Percentiles rank a stretch among this genome's conserved stretches.
These are phyloP conservation scores for Echeneis naucrates DNA, from an alignment of 2,797 vertebrate genomes.

Conservation along the genomic window DNA sequence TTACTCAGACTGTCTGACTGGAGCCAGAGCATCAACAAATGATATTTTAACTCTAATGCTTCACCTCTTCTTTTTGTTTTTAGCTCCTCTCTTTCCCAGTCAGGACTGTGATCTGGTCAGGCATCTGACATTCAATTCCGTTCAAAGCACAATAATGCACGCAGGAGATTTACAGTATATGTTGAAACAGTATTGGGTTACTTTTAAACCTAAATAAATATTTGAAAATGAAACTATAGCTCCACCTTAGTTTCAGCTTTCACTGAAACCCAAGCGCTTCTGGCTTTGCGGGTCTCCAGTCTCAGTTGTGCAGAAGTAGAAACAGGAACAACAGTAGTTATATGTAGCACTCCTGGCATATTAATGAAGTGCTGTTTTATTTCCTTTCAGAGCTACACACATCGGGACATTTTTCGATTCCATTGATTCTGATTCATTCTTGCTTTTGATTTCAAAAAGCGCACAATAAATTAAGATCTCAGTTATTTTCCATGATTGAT, in stretches of 20 bases:
- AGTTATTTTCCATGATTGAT: neutral
- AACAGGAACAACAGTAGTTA: neutral
- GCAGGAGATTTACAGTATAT: neutral
- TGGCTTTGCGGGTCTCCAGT: neutral
- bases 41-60: neutral
- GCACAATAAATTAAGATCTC: too few species aligned
- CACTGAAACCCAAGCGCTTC: neutral
- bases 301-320: neutral
- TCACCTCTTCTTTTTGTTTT: neutral
- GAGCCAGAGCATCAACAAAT: neutral
- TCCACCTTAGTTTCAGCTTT: neutral
- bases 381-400: neutral
- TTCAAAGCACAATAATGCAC: neutral
- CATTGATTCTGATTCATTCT: too few species aligned
- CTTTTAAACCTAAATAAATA: neutral
- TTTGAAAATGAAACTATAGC: neutral
- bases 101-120: neutral
- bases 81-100: neutral
- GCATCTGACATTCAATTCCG: neutral
- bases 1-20: conserved; percentile 1
- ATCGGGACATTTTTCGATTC: too few species aligned
- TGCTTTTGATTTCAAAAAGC: too few species aligned
- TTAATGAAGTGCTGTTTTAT: neutral
- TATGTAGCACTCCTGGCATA: neutral
- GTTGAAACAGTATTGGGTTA: neutral